phyloP scores from a whole-genome alignment of 2,888 invertebrate genomes.

The Oscheius sp. region DNA sequence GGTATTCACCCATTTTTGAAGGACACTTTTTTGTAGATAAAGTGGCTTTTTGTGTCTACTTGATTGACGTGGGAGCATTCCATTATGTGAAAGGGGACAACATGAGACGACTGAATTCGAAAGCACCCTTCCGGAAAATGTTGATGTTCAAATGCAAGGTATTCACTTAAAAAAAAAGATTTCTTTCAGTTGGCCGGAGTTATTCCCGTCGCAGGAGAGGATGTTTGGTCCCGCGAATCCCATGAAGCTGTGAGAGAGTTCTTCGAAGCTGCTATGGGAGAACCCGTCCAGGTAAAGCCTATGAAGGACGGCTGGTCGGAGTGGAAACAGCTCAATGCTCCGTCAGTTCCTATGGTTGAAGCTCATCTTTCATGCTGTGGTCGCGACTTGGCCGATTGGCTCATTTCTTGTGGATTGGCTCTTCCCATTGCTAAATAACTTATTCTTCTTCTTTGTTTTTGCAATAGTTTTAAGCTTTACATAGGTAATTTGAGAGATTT shows the following conservation, averaged over 20 bases:
- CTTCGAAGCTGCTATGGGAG: slow-evolving; percentile 50
- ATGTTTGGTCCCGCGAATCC: slow-evolving; percentile 57
- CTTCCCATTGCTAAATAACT: slow-evolving; percentile 12
- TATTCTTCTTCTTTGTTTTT: background rate
- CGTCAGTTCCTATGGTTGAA: slow-evolving; percentile 51
- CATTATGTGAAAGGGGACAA: slow-evolving; percentile 51
- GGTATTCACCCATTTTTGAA: slow-evolving; percentile 23
- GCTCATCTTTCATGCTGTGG: slow-evolving; percentile 53
- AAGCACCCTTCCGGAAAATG: slow-evolving; percentile 60
- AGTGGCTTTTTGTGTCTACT: slow-evolving; percentile 49
- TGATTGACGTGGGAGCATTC: slow-evolving; percentile 58
- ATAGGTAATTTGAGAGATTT: background rate
- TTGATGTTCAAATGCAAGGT: slow-evolving; percentile 61
- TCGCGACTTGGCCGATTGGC: slow-evolving; percentile 56
- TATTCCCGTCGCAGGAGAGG: slow-evolving; percentile 46
- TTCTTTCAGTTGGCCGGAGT: slow-evolving; percentile 47
- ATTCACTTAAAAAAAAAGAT: background rate
- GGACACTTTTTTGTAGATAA: slow-evolving; percentile 33
- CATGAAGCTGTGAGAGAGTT: slow-evolving; percentile 56
- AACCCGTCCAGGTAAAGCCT: slow-evolving; percentile 49
- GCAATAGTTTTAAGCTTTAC: slow-evolving; percentile 2
- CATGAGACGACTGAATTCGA: slow-evolving; percentile 51
- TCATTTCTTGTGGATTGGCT: slow-evolving; percentile 52
- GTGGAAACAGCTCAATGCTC: slow-evolving; percentile 58
- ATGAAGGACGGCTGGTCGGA: slow-evolving; percentile 40